Conservation (phyloP, 2,113 vertebrate species). For the Emydura subglobosa region DNA sequence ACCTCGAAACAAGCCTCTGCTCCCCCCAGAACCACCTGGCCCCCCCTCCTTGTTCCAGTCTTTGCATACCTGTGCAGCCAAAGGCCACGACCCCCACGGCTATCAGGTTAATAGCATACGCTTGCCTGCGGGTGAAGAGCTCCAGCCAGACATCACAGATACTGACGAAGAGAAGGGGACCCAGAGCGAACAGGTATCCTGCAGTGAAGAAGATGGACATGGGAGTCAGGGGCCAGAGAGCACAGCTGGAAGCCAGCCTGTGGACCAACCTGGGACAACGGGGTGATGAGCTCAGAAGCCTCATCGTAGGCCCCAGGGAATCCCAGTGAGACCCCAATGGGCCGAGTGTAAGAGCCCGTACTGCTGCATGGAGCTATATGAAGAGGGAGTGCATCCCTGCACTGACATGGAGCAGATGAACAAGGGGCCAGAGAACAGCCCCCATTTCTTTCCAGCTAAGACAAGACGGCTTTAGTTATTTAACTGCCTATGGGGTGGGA, state of each 20-base stretch:
- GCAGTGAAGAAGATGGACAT: background rate
- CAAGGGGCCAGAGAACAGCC: background rate
- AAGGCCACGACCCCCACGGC: constrained; percentile 96
- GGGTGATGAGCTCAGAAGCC: background rate
- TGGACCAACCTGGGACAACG: background rate
- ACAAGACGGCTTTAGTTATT: background rate
- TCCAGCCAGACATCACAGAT: constrained; percentile 95
- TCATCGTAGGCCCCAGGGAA: background rate
- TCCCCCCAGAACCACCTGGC: background rate
- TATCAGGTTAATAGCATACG: constrained; percentile 92
- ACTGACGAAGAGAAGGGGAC: constrained; percentile 93
- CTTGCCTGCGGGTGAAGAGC: constrained; percentile 89
- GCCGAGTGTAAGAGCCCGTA: background rate
- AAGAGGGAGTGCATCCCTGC: background rate
- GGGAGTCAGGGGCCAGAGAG: background rate
- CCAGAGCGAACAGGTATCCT: constrained; percentile 95
- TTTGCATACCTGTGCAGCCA: constrained; percentile 94
- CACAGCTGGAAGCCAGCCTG: background rate
- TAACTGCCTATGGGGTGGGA: background rate
- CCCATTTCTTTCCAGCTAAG: background rate
- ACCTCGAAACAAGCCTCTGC: background rate
- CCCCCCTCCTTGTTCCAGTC: rapidly evolving
- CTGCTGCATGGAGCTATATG: no score
- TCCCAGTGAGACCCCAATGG: background rate
- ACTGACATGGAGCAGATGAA: background rate